phyloP scores from a whole-genome alignment of 1,140 invertebrate species.

The Pentalonia nigronervosa region DNA sequence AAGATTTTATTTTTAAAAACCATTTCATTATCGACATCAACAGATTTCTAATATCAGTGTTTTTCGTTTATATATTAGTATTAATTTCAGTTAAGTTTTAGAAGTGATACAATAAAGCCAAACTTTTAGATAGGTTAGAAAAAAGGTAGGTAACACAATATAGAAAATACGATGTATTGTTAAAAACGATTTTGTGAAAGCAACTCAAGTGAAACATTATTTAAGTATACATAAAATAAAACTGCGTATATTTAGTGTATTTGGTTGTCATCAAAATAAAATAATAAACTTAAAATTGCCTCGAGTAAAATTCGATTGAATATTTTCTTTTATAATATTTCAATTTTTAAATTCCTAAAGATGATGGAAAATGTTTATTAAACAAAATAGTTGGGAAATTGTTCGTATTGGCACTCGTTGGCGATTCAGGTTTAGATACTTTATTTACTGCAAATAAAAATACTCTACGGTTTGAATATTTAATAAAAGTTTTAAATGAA shows the following conservation, averaged over 20 bases:
- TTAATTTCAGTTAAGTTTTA: not conserved
- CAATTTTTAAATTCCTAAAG: slow-evolving; percentile 2
- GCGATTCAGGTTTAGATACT: not conserved
- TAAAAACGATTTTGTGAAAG: not conserved
- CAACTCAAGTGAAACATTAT: not conserved
- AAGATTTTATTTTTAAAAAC: too few species aligned
- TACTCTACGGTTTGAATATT: not conserved
- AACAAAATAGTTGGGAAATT: not conserved
- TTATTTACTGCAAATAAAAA: not conserved
- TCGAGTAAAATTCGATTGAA: not conserved
- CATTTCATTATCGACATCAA: not conserved
- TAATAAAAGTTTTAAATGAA: slow-evolving; percentile 1
- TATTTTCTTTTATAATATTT: not conserved
- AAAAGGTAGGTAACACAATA: not conserved
- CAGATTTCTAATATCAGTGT: not conserved
- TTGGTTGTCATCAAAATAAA: not conserved
- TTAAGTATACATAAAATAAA: not conserved
- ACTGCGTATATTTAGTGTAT: not conserved
- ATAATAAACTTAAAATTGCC: not conserved
- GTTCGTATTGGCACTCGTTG: not conserved
- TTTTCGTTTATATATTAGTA: not conserved
- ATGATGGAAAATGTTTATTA: not conserved
- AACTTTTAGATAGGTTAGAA: not conserved
- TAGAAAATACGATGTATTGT: not conserved
- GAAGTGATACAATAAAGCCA: not conserved